Percentiles rank a stretch among this genome's conserved stretches.
These are phyloP conservation scores for Speoplatyrhinus poulsoni DNA, from an alignment of 2,113 vertebrate species.

Conservation along the genomic window DNA sequence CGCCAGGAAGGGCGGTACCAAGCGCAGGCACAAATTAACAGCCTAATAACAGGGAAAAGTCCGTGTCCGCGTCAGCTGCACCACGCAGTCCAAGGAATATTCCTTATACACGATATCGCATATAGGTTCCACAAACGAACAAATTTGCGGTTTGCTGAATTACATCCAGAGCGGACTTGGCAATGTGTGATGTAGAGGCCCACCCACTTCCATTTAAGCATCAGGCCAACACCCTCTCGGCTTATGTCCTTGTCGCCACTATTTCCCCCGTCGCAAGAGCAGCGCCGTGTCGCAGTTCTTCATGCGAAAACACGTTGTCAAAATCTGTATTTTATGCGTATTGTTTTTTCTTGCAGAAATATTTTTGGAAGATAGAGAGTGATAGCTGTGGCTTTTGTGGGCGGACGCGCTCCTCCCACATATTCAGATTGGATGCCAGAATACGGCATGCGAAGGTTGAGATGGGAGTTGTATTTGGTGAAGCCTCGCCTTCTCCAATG, in stretches of 20 bases:
- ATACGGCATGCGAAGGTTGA: slow-evolving; percentile 68
- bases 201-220: slow-evolving; percentile 83
- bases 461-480: slow-evolving; percentile 81
- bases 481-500: slow-evolving; percentile 54
- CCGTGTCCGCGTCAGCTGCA: slow-evolving; percentile 42
- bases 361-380: slow-evolving; percentile 64
- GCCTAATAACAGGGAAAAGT: slow-evolving; percentile 52
- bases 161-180: slow-evolving; percentile 72
- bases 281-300: slow-evolving; percentile 52
- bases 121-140: slow-evolving; percentile 58
- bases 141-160: slow-evolving; percentile 60
- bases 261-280: slow-evolving; percentile 36
- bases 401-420: slow-evolving; percentile 80
- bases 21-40: slow-evolving; percentile 68
- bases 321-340: slow-evolving; percentile 52
- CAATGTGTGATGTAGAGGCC: slow-evolving; percentile 72
- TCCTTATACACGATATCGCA: slow-evolving; percentile 29
- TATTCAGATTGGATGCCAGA: slow-evolving; percentile 80
- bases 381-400: slow-evolving; percentile 78
- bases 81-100: slow-evolving; percentile 34
- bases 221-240: slow-evolving; percentile 72
- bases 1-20: slow-evolving; percentile 84
- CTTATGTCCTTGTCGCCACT: slow-evolving; percentile 54
- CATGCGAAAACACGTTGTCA: slow-evolving; percentile 45
- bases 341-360: slow-evolving; percentile 67